A percentile compares a stretch with the other conserved stretches of the same genome.
These are phyloP conservation scores for Darevskia mixta DNA, from an alignment of 2,797 vertebrate genomes.

Conservation along the genomic window DNA sequence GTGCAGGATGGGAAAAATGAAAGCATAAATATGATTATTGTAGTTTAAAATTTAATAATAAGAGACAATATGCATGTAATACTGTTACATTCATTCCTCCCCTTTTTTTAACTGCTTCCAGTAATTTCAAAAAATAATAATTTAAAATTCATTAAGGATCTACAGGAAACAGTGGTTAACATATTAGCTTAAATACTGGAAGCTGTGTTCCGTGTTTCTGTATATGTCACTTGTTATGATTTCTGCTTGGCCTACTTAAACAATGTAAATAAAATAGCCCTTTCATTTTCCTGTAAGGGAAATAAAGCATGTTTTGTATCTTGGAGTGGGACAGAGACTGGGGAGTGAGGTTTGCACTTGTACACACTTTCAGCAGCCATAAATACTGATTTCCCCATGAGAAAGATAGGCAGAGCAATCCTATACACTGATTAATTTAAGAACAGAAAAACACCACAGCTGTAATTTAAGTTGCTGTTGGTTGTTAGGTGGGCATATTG, in stretches of 20 bases:
- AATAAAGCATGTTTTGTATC: conserved; percentile 64
- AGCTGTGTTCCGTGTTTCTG: conserved; percentile 70
- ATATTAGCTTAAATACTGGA: conserved; percentile 75
- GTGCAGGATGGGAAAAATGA: conserved; percentile 37
- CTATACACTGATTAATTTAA: neutral
- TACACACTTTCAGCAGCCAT: neutral
- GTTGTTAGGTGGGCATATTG: too few species aligned
- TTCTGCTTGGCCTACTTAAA: too few species aligned
- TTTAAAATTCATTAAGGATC: conserved; percentile 26
- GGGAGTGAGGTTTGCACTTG: neutral
- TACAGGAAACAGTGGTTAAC: conserved; percentile 40
- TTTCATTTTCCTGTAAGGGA: conserved; percentile 68
- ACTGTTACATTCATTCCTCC: conserved; percentile 48
- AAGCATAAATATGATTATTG: conserved; percentile 41
- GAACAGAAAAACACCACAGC: too few species aligned
- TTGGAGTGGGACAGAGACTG: neutral
- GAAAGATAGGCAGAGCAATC: neutral
- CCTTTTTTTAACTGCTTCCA: conserved; percentile 54
- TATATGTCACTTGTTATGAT: conserved; percentile 47
- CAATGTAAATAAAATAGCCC: conserved; percentile 60
- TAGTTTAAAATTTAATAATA: conserved; percentile 41
- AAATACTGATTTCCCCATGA: neutral
- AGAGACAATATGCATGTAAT: conserved; percentile 32
- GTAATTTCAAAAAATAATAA: conserved; percentile 61
- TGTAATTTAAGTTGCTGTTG: too few species aligned